Conservation (phyloP, 2,888 invertebrate species). For the Eupithecia dodoneata region DNA sequence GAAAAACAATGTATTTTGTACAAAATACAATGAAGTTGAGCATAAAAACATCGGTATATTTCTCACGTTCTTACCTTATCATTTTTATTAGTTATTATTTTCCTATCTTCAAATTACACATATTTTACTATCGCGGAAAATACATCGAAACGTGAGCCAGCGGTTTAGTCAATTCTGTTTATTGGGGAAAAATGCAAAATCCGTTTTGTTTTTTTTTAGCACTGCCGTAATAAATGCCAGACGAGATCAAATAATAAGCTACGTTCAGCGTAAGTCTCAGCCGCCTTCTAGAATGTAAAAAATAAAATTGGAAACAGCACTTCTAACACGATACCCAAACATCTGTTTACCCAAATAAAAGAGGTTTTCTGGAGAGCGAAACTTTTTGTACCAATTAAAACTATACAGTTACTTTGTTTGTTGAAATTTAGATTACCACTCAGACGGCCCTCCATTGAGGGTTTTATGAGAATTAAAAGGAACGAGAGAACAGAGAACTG, state of each 20-base stretch:
- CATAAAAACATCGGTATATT: too few relatives aligned
- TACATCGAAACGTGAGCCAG: neutral
- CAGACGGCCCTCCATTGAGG: slow-evolving; percentile 65
- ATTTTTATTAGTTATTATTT: too few relatives aligned
- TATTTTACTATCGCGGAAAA: neutral
- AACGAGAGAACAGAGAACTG: slow-evolving; percentile 67
- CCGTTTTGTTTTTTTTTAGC: neutral
- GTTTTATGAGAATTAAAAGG: slow-evolving; percentile 72
- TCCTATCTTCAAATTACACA: too few relatives aligned
- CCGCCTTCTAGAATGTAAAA: slow-evolving; percentile 20
- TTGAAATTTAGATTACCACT: slow-evolving; percentile 73
- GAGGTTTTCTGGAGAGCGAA: slow-evolving; percentile 38
- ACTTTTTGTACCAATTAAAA: slow-evolving; percentile 74
- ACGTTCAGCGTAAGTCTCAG: neutral
- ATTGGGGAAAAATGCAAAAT: neutral
- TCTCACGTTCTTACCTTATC: too few relatives aligned
- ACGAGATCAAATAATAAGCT: neutral
- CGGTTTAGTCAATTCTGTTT: neutral
- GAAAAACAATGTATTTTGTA: too few relatives aligned
- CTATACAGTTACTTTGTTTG: slow-evolving; percentile 63
- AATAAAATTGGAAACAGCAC: slow-evolving; percentile 37
- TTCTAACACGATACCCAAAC: slow-evolving; percentile 38
- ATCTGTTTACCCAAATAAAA: slow-evolving; percentile 49
- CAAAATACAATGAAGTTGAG: too few relatives aligned
- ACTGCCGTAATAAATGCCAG: neutral